Percentiles rank a stretch among this genome's conserved stretches.
These are phyloP conservation scores for Galeruca laticollis DNA, from an alignment of 2,888 invertebrate genomes.

Conservation along the genomic window DNA sequence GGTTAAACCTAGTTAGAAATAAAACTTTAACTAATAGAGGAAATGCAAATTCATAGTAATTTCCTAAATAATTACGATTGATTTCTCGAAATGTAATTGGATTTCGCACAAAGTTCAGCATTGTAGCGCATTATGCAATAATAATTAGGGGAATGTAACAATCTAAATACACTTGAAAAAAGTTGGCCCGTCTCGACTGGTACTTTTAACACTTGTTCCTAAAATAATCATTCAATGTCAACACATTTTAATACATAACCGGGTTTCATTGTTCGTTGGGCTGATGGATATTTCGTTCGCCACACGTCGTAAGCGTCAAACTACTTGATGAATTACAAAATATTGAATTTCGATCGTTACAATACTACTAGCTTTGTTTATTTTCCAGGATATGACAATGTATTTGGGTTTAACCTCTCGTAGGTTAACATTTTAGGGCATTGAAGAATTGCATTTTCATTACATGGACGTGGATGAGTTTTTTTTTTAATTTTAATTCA, in stretches of 20 bases:
- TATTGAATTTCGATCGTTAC: not conserved
- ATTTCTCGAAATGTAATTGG: too few relatives aligned
- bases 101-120: too few relatives aligned
- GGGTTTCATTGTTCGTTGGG: not conserved
- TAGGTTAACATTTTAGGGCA: too few relatives aligned
- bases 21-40: too few relatives aligned
- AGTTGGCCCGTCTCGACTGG: not conserved
- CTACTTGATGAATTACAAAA: not conserved
- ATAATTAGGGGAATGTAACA: not conserved
- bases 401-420: not conserved
- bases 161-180: not conserved
- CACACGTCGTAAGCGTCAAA: not conserved
- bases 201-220: constrained; percentile 3
- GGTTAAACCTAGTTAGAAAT: too few relatives aligned
- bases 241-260: not conserved
- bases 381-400: not conserved
- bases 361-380: too few relatives aligned
- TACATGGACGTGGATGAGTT: too few relatives aligned
- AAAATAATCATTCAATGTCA: constrained; percentile 2
- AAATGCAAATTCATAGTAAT: too few relatives aligned
- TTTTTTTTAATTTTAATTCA: too few relatives aligned
- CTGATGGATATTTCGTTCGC: not conserved
- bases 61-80: too few relatives aligned
- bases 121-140: not conserved
- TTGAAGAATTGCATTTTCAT: too few relatives aligned